These are phyloP conservation scores for Caenorhabditis doughertyi DNA, from an alignment of 2,888 invertebrate species.

Conservation along the genomic window DNA sequence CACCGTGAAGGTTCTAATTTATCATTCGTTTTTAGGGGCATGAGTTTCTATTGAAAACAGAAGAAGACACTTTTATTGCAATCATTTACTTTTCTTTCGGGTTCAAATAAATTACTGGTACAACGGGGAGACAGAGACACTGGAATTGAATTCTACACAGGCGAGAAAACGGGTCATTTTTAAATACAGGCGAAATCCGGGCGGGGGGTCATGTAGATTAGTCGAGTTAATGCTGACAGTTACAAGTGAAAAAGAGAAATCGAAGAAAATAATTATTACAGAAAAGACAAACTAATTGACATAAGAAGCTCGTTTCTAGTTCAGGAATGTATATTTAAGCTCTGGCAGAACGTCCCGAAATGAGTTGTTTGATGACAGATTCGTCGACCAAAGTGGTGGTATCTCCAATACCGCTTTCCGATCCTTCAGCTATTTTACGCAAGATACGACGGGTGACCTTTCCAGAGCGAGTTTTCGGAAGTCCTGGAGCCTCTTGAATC, in stretches of 20 bases:
- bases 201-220: slow-evolving; percentile 19
- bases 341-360: slow-evolving; percentile 68
- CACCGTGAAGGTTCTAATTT: too few species aligned
- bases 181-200: slow-evolving; percentile 34
- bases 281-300: slow-evolving; percentile 17
- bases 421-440: slow-evolving; percentile 93
- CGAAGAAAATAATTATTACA: slow-evolving; percentile 37
- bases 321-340: slow-evolving; percentile 32
- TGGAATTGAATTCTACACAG: slow-evolving; percentile 55
- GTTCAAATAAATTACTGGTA: slow-evolving; percentile 47
- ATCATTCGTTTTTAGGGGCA: too few species aligned
- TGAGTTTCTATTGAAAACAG: background rate
- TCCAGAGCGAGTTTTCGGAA: slow-evolving; percentile 90
- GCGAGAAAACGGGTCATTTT: background rate
- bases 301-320: slow-evolving; percentile 27
- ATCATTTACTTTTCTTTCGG: slow-evolving; percentile 18
- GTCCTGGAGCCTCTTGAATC: slow-evolving; percentile 93
- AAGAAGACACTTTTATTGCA: background rate
- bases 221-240: slow-evolving; percentile 42
- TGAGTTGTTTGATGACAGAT: slow-evolving; percentile 77
- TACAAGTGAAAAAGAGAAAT: slow-evolving; percentile 31
- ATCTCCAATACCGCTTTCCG: slow-evolving; percentile 91
- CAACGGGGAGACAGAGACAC: slow-evolving; percentile 11
- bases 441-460: slow-evolving; percentile 98
- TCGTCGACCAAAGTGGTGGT: slow-evolving; percentile 93